Evolutionary conservation across 37 sponge, comb jelly and placozoan species (phyloP).

Genomic region (Ephydatia muelleri): DNA sequence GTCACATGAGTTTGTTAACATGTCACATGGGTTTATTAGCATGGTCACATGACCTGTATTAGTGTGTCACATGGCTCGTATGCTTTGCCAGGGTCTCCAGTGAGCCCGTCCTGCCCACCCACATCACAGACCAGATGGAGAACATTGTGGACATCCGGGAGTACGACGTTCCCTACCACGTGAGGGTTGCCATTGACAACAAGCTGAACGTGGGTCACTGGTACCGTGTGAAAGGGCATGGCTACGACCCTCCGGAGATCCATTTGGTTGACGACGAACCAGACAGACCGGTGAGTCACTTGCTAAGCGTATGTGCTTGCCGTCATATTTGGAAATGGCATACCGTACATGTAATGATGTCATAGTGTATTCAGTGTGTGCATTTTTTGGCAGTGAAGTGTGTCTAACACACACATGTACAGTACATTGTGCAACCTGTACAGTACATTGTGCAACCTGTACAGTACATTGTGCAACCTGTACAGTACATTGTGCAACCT

Average conservation of each 20-base stretch:
- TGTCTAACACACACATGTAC: no score
- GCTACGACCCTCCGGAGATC: slow-evolving; percentile 81
- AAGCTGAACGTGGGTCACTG: slow-evolving; percentile 91
- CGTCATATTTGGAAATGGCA: no score
- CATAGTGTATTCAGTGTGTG: no score
- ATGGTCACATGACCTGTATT: neutral
- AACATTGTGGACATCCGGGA: slow-evolving; percentile 91
- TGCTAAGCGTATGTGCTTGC: neutral
- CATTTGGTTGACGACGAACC: slow-evolving; percentile 70
- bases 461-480: no score
- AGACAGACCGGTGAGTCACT: slow-evolving; percentile 64
- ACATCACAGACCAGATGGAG: slow-evolving; percentile 77
- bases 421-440: no score
- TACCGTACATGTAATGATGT: no score
- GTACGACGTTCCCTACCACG: slow-evolving; percentile 98
- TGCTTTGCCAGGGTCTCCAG: neutral
- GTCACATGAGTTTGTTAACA: no score
- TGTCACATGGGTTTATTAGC: no score
- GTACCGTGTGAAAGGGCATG: slow-evolving; percentile 84
- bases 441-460: no score
- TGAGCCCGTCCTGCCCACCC: neutral
- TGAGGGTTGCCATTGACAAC: slow-evolving; percentile 95
- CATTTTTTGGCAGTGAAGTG: no score
- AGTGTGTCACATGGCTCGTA: neutral
- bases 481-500: no score